Evolutionary conservation across 2,797 vertebrate genomes (phyloP).

Genomic region (Kryptopterus vitreolus): DNA sequence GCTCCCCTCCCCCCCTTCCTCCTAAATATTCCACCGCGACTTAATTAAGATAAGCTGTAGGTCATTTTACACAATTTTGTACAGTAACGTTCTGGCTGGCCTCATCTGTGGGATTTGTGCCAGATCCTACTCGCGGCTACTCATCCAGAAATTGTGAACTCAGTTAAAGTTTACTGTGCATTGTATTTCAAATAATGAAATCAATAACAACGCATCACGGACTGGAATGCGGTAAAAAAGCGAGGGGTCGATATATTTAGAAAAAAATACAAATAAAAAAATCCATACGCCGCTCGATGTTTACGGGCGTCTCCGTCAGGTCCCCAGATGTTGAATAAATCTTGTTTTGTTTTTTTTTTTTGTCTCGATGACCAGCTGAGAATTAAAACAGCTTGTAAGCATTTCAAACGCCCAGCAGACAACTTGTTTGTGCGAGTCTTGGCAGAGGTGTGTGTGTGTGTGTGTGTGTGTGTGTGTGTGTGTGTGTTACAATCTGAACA

Average conservation of each 20-base stretch:
- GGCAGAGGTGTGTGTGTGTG: conserved; percentile 25
- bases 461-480: conserved; percentile 32
- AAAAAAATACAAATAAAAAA: conserved; percentile 19
- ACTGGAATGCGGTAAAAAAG: conserved; percentile 20
- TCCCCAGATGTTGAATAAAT: conserved; percentile 40
- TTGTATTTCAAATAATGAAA: conserved; percentile 47
- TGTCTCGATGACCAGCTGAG: conserved; percentile 13
- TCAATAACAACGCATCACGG: conserved; percentile 23
- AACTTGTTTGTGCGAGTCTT: conserved; percentile 23
- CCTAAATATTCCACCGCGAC: not conserved
- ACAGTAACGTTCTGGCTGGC: not conserved
- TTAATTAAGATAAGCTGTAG: conserved; percentile 36
- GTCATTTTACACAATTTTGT: conserved; percentile 32
- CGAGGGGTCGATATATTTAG: conserved; percentile 32
- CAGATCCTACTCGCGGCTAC: conserved; percentile 32
- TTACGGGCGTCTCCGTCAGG: conserved; percentile 35
- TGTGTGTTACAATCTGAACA: conserved; percentile 29
- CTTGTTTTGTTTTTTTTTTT: too few species aligned
- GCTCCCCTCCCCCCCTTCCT: too few species aligned
- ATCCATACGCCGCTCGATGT: conserved; percentile 46
- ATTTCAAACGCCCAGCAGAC: conserved; percentile 8
- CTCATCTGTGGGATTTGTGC: not conserved
- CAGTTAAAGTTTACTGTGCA: conserved; percentile 45
- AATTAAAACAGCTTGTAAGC: conserved; percentile 38
- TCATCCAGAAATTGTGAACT: conserved; percentile 38